These are phyloP conservation scores for Chloroceryle amazona DNA, from an alignment of 2,797 vertebrate genomes.

Conservation along the genomic window DNA sequence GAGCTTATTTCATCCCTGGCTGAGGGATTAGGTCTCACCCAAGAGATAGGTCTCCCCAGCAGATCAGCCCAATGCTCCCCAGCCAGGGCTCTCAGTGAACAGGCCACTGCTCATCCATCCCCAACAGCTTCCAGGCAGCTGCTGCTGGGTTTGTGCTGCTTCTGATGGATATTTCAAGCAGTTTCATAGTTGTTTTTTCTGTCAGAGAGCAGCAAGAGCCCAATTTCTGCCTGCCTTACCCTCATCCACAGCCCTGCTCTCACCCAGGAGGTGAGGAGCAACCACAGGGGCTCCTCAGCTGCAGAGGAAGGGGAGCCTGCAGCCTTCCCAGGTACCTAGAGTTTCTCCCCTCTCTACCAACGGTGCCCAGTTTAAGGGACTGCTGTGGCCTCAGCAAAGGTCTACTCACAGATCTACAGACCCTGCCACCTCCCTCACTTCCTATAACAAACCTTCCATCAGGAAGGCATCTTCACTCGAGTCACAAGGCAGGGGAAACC, in stretches of 20 bases:
- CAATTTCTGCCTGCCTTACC: rapidly evolving
- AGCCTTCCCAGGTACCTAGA: rapidly evolving
- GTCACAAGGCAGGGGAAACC: background rate
- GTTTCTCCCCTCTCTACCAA: background rate
- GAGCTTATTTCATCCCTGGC: background rate
- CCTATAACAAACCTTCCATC: background rate
- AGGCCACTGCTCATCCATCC: background rate
- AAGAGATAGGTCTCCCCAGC: background rate
- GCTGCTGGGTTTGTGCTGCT: background rate
- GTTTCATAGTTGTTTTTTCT: background rate
- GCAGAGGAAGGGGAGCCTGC: rapidly evolving
- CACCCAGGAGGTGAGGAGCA: rapidly evolving
- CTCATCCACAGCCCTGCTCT: background rate
- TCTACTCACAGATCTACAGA: background rate
- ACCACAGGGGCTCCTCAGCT: background rate
- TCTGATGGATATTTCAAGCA: background rate
- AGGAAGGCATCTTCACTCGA: background rate
- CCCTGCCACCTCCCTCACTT: background rate
- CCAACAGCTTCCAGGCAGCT: background rate
- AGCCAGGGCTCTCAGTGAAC: background rate
- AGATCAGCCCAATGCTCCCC: rapidly evolving
- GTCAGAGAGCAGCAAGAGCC: background rate
- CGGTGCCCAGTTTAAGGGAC: background rate
- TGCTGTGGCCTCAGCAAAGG: background rate
- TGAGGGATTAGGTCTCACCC: background rate